A percentile compares a stretch with the other conserved stretches of the same genome.
Evolutionary conservation across 2,888 invertebrate species (phyloP).

Genomic region (Sclerodermus sp.): DNA sequence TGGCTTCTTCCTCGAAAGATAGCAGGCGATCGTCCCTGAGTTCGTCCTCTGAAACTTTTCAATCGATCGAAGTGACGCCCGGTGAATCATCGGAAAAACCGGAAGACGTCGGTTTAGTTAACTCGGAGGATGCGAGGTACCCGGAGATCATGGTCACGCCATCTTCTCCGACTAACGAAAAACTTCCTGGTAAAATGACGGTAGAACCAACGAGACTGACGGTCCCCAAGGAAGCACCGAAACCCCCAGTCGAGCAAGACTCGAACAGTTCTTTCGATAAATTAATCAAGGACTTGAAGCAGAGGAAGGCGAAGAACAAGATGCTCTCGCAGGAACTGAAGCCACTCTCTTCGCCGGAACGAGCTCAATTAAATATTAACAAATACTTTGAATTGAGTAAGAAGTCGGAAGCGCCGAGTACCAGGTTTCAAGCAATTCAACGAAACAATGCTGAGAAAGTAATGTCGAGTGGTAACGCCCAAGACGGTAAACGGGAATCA

Average conservation of each 20-base stretch:
- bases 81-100: slow-evolving; percentile 2
- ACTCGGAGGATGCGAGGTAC: slow-evolving; percentile 2
- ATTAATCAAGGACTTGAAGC: slow-evolving; percentile 42
- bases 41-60: slow-evolving; percentile 29
- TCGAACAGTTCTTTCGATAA: slow-evolving; percentile 37
- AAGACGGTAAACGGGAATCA: slow-evolving; percentile 5
- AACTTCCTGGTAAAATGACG: slow-evolving; percentile 19
- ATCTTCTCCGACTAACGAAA: slow-evolving; percentile 42
- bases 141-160: slow-evolving; percentile 40
- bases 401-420: background rate
- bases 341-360: slow-evolving; percentile 44
- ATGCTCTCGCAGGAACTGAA: slow-evolving; percentile 27
- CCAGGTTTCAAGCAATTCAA: slow-evolving; percentile 7
- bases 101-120: background rate
- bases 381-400: slow-evolving; percentile 39
- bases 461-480: background rate
- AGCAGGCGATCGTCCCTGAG: slow-evolving; percentile 29
- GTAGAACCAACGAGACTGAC: slow-evolving; percentile 26
- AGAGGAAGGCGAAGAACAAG: slow-evolving; percentile 44
- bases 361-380: slow-evolving; percentile 44
- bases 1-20: slow-evolving; percentile 40
- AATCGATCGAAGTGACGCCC: slow-evolving; percentile 28
- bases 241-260: slow-evolving; percentile 3
- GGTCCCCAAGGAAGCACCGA: slow-evolving; percentile 24
- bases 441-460: slow-evolving; percentile 6